phyloP scores from a whole-genome alignment of 2,888 invertebrate species.

The Orthosia incerta region DNA sequence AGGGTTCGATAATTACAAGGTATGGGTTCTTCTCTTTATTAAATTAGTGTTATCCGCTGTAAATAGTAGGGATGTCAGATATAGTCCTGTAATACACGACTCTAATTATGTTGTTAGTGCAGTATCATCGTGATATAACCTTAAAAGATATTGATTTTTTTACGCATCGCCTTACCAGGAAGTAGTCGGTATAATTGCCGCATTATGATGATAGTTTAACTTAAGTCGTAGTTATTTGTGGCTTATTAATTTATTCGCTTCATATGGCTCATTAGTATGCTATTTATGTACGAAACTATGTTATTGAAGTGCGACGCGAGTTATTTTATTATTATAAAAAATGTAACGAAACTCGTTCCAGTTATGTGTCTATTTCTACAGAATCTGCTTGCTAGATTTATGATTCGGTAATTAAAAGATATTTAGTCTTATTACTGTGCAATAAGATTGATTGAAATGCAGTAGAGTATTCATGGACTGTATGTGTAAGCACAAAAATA shows the following conservation, averaged over 20 bases:
- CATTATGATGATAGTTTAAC: constrained; percentile 45
- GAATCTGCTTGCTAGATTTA: constrained; percentile 8
- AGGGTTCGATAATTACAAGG: constrained; percentile 99
- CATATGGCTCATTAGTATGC: constrained; percentile 25
- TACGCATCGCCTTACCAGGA: constrained; percentile 69
- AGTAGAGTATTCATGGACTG: not conserved
- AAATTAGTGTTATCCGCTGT: constrained; percentile 50
- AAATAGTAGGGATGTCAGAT: not conserved
- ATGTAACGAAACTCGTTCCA: constrained; percentile 11
- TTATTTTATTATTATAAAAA: constrained; percentile 28
- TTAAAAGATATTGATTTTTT: constrained; percentile 74
- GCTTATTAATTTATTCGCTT: constrained; percentile 22
- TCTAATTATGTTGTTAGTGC: not conserved
- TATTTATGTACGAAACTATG: constrained; percentile 27
- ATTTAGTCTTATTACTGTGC: not conserved
- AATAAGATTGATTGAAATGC: constrained; percentile 1
- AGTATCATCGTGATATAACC: constrained; percentile 68
- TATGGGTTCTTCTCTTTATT: constrained; percentile 65
- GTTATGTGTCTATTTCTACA: not conserved
- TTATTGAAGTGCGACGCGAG: constrained; percentile 8
- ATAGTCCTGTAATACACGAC: not conserved
- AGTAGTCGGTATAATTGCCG: constrained; percentile 34
- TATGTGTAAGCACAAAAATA: not conserved
- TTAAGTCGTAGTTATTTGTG: constrained; percentile 38
- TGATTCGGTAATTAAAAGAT: not conserved